Conservation (phyloP, 1,140 invertebrate species). For the Laupala kohalensis region DNA sequence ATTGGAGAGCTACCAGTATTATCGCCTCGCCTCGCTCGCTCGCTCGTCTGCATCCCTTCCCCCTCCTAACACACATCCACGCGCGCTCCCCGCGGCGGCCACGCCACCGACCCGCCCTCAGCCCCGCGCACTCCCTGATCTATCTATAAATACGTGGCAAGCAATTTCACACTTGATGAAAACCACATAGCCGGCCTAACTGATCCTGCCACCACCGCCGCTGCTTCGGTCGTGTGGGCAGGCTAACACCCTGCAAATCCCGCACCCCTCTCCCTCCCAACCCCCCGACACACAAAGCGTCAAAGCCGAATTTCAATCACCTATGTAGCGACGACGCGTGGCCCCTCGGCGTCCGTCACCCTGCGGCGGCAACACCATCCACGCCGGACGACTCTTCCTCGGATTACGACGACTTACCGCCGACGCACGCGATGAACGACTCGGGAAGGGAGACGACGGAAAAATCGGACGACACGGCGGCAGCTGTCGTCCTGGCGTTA, state of each 20-base stretch:
- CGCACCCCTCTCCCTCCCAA: background rate
- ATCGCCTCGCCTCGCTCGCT: background rate
- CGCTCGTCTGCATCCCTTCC: background rate
- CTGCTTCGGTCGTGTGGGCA: background rate
- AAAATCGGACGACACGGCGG: background rate
- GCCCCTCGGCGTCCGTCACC: too few species aligned
- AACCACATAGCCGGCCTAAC: conserved; percentile 12
- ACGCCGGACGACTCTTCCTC: too few species aligned
- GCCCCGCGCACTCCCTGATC: background rate
- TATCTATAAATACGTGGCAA: conserved; percentile 16
- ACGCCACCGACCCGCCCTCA: background rate
- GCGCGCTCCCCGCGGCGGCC: background rate
- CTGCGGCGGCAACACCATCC: too few species aligned
- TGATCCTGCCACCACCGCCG: conserved; percentile 2
- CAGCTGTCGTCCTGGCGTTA: background rate
- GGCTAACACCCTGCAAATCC: background rate
- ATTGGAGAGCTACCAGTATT: conserved; percentile 11
- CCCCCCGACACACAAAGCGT: background rate
- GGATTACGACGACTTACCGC: background rate
- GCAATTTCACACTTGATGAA: conserved; percentile 16
- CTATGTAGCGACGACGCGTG: background rate
- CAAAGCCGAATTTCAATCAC: conserved; percentile 5
- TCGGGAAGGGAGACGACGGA: background rate
- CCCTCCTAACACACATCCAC: background rate
- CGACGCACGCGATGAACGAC: background rate